Evolutionary conservation across 2,797 vertebrate species (phyloP), one percentile per base, ranked within the genome.

Genomic region (Momotus momota): DNA sequence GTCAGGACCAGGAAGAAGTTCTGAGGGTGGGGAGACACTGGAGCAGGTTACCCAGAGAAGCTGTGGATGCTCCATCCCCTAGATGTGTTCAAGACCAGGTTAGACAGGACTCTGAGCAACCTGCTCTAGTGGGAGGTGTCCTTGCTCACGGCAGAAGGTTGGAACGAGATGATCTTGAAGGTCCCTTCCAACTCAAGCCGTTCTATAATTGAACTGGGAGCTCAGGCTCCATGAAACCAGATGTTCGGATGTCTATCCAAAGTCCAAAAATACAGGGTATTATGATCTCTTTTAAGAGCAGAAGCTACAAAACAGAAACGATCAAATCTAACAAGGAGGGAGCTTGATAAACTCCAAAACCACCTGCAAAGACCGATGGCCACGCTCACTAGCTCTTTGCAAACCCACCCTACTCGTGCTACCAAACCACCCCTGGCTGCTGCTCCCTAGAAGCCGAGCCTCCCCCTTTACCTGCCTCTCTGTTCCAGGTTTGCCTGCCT

Each of bases 141-240:
- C 35, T 35, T 35, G 35, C 35, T 35, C 35, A 35, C 35, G 35
- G 35, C 35, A 35, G 35, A 35, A 35, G 35, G 35, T 35, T 35
- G 35, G 35, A 35, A 35, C 8, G 35, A 35, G 35, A 35, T 35
- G 35, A 35, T 35, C 35, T 35, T 35, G 35, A 35, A 35, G 35
- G 35, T 35, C 35, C 35, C 35, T 35, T 35, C 35, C 35, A 35
- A 35, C 35, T 35, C 35, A 35, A 35, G 35, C 35, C 35, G 35
- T 35, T 35, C 35, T 35, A 35, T 35, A 35, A 35, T 18, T 52
- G 16, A 27, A 29, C 49, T 18, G 11, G 17, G 14, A 54, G 23
- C 23, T 33, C 3, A 6, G 70, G 12, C 35, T 13, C 8, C 66
- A 17, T 1, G 1, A 29, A 16, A 5, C 12, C 6, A 0, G 5